These are phyloP conservation scores for Temnothorax unifasciatus DNA, from an alignment of 2,888 invertebrate genomes.

Conservation along the genomic window DNA sequence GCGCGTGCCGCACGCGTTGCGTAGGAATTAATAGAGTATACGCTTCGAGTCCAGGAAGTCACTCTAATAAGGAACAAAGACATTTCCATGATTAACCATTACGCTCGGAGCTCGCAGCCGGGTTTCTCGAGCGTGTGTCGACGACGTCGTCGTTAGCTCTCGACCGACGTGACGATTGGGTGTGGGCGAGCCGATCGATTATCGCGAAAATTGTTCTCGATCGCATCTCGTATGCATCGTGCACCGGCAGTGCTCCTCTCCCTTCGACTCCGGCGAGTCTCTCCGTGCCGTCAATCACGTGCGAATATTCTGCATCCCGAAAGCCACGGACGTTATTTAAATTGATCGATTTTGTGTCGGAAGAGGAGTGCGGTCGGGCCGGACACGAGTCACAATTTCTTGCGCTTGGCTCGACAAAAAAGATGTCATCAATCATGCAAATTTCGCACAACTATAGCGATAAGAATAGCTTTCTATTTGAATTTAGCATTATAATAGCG, in stretches of 20 bases:
- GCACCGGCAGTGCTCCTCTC: not conserved
- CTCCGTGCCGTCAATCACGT: slow-evolving; percentile 27
- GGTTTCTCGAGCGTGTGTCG: slow-evolving; percentile 55
- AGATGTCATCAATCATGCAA: slow-evolving; percentile 38
- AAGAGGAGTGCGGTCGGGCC: not conserved
- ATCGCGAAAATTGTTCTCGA: slow-evolving; percentile 58
- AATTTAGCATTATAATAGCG: slow-evolving; percentile 13
- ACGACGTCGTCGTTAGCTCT: slow-evolving; percentile 13
- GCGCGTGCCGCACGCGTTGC: not conserved
- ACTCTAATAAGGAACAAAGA: slow-evolving; percentile 74
- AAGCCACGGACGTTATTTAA: slow-evolving; percentile 11
- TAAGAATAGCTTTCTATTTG: slow-evolving; percentile 24
- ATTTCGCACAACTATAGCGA: not conserved
- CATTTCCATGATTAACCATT: slow-evolving; percentile 75
- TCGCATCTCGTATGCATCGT: slow-evolving; percentile 26
- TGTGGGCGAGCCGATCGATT: slow-evolving; percentile 68
- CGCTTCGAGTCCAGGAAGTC: slow-evolving; percentile 68
- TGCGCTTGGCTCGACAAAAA: not conserved
- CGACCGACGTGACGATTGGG: slow-evolving; percentile 18
- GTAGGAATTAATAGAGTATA: slow-evolving; percentile 44
- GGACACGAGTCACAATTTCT: slow-evolving; percentile 25
- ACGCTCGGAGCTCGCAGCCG: slow-evolving; percentile 58
- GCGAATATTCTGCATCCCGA: slow-evolving; percentile 21
- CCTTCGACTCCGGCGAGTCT: not conserved
- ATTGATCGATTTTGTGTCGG: not conserved